These are phyloP conservation scores for Norana najaformis DNA, from an alignment of 2,888 invertebrate genomes.

Conservation along the genomic window DNA sequence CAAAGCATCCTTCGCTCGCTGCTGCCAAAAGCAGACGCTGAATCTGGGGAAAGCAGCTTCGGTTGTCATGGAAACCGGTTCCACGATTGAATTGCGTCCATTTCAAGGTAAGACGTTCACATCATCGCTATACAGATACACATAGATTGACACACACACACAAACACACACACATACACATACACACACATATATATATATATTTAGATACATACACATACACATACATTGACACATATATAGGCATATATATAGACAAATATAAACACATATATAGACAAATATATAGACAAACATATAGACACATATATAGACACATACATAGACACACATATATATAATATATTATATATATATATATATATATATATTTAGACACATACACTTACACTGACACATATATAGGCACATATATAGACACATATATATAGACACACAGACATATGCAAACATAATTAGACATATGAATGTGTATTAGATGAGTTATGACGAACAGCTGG, in stretches of 20 bases:
- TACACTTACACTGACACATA: too few relatives aligned
- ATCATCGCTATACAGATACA: too few relatives aligned
- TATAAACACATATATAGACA: too few relatives aligned
- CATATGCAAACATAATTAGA: too few relatives aligned
- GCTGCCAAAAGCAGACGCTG: background rate
- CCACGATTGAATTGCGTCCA: background rate
- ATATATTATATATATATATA: too few relatives aligned
- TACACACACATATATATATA: background rate
- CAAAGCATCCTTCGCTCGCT: background rate
- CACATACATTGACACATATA: too few relatives aligned
- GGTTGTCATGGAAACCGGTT: background rate
- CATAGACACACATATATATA: background rate
- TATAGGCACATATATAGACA: background rate
- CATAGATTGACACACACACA: too few relatives aligned
- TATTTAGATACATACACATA: background rate
- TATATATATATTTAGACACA: too few relatives aligned
- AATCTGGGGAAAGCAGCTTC: background rate
- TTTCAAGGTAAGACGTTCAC: background rate
- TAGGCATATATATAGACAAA: too few relatives aligned
- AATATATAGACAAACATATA: background rate
- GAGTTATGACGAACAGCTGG: too few relatives aligned
- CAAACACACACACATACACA: too few relatives aligned
- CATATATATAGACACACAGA: background rate
- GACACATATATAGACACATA: background rate
- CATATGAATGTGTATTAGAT: too few relatives aligned